Evolutionary conservation across 2,888 invertebrate species (phyloP).

Genomic region (Idaea biselata): DNA sequence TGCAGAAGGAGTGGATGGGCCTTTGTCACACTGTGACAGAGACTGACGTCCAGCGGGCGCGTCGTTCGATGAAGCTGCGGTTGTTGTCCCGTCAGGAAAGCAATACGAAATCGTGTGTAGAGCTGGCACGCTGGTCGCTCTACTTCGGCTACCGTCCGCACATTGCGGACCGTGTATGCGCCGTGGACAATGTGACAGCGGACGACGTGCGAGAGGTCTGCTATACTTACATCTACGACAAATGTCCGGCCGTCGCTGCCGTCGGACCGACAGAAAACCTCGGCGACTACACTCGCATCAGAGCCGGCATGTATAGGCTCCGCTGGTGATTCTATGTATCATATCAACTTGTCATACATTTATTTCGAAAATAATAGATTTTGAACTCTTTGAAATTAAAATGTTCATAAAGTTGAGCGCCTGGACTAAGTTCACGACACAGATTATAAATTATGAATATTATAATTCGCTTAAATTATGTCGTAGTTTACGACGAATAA

Average conservation of each 20-base stretch:
- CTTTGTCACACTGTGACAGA: slow-evolving; percentile 91
- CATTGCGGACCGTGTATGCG: slow-evolving; percentile 89
- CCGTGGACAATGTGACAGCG: slow-evolving; percentile 90
- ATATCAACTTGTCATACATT: background rate
- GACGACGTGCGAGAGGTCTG: slow-evolving; percentile 88
- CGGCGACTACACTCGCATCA: slow-evolving; percentile 89
- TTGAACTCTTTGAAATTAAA: too few species aligned
- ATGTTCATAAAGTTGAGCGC: too few species aligned
- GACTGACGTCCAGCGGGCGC: slow-evolving; percentile 93
- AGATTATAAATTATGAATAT: too few species aligned
- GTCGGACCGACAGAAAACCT: slow-evolving; percentile 93
- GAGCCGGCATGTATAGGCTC: slow-evolving; percentile 92
- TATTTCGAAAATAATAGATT: background rate
- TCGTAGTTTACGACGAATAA: too few species aligned
- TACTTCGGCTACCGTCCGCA: slow-evolving; percentile 94
- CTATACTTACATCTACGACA: slow-evolving; percentile 93
- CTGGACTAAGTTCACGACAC: too few species aligned
- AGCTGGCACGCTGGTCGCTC: slow-evolving; percentile 96
- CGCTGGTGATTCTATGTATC: slow-evolving; percentile 35
- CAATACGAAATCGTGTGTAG: slow-evolving; percentile 94
- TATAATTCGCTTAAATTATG: too few species aligned
- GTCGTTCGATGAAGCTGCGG: slow-evolving; percentile 93
- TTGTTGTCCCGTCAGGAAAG: slow-evolving; percentile 93
- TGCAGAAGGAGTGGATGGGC: slow-evolving; percentile 92
- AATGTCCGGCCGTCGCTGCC: slow-evolving; percentile 94